Conservation (phyloP, 2,113 vertebrate genomes). For the Colossoma macropomum region DNA sequence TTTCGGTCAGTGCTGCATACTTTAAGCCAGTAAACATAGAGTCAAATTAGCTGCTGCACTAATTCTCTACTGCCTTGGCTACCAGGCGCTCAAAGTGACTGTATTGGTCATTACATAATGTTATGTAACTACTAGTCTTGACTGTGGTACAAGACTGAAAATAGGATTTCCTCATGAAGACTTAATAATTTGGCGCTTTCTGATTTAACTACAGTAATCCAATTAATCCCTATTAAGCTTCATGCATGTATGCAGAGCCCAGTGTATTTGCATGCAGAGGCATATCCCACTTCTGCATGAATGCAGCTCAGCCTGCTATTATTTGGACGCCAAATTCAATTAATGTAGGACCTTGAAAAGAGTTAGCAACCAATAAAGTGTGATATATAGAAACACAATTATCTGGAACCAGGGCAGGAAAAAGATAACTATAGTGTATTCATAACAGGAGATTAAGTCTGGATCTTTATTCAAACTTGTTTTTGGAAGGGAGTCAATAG, state of each 20-base stretch:
- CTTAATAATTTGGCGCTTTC: conserved; percentile 29
- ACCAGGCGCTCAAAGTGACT: conserved; percentile 38
- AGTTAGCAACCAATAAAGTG: conserved; percentile 10
- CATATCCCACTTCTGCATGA: not conserved
- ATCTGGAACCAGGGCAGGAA: not conserved
- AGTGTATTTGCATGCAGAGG: conserved; percentile 19
- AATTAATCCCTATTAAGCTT: conserved; percentile 44
- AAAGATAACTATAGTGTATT: not conserved
- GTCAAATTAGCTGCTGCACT: conserved; percentile 45
- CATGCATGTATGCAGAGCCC: conserved; percentile 21
- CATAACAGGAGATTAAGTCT: not conserved
- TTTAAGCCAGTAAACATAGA: conserved; percentile 42
- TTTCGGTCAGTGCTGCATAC: conserved; percentile 1
- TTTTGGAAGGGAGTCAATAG: conserved; percentile 35
- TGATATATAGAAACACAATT: not conserved
- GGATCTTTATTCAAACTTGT: conserved; percentile 22
- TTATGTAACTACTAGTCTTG: conserved; percentile 47
- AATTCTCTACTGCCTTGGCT: conserved; percentile 33
- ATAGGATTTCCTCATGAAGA: conserved; percentile 20
- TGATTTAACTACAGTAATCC: conserved; percentile 42
- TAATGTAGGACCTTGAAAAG: not conserved
- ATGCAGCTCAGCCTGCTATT: not conserved
- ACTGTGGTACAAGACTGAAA: conserved; percentile 25
- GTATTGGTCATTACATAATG: conserved; percentile 45
- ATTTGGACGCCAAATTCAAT: conserved; percentile 20